Percentiles rank a stretch among this genome's conserved stretches.
Evolutionary conservation across 2,797 vertebrate genomes (phyloP).

Genomic region (Tokudaia tokunoshimensis): DNA sequence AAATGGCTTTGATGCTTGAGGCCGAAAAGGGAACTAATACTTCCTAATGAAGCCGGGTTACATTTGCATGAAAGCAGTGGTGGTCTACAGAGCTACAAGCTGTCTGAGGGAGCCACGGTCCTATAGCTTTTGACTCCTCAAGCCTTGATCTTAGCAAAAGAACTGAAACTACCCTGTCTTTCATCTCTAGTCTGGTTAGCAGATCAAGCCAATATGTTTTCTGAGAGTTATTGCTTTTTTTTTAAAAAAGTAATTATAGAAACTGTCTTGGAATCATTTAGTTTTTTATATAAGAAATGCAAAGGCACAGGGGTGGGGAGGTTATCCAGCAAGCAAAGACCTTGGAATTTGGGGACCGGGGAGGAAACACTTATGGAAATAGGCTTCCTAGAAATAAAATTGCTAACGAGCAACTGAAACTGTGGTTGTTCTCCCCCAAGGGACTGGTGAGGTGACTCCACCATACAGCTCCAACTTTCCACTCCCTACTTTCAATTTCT

Average conservation of each 20-base stretch:
- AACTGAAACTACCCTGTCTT: conserved; percentile 72
- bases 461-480: not conserved
- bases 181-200: conserved; percentile 66
- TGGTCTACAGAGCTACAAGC: not conserved
- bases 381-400: conserved; percentile 59
- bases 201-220: conserved; percentile 45
- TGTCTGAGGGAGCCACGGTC: conserved; percentile 27
- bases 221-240: not conserved
- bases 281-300: conserved; percentile 10
- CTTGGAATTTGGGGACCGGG: not conserved
- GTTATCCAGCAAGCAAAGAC: not conserved
- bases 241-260: conserved; percentile 14
- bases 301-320: not conserved
- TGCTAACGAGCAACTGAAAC: not conserved
- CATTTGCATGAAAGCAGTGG: conserved; percentile 75
- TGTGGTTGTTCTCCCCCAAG: not conserved
- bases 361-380: not conserved
- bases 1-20: conserved; percentile 74
- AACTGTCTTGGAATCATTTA: conserved; percentile 48
- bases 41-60: conserved; percentile 73
- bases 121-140: conserved; percentile 28
- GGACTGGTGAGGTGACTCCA: not conserved
- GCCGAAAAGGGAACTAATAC: conserved; percentile 82
- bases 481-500: conserved; percentile 60
- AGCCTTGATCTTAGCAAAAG: conserved; percentile 77